A percentile compares a stretch with the other conserved stretches of the same genome.
Conservation (phyloP, 2,888 invertebrate species). For the Chrysopilus asiliformis region DNA sequence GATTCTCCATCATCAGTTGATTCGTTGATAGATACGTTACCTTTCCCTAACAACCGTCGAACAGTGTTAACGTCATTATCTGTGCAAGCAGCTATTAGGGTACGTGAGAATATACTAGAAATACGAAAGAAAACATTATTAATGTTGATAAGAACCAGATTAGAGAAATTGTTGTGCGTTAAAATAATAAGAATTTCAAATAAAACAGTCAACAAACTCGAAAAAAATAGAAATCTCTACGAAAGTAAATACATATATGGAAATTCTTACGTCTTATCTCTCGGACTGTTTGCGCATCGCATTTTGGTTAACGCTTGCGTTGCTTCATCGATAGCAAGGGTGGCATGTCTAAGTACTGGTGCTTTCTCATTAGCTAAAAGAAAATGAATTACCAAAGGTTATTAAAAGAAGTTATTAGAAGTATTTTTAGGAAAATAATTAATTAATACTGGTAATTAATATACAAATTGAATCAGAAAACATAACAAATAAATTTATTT, state of each 20-base stretch:
- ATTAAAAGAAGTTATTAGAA: too few relatives aligned
- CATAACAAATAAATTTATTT: conserved; percentile 4
- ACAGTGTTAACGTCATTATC: conserved; percentile 92
- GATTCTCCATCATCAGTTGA: conserved; percentile 97
- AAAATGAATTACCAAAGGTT: too few relatives aligned
- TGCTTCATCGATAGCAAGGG: conserved; percentile 93
- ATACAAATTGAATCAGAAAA: too few relatives aligned
- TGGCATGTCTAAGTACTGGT: conserved; percentile 35
- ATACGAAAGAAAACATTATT: background rate
- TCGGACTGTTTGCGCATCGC: conserved; percentile 73
- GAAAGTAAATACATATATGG: background rate
- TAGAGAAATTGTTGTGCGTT: too few relatives aligned
- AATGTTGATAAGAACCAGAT: too few relatives aligned
- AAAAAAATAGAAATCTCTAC: background rate
- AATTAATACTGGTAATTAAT: too few relatives aligned
- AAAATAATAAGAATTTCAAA: too few relatives aligned
- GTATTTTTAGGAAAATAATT: too few relatives aligned
- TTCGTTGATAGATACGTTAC: conserved; percentile 79
- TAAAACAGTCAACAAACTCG: too few relatives aligned
- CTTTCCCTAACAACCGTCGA: conserved; percentile 81
- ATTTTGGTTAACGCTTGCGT: conserved; percentile 92
- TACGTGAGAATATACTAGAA: conserved; percentile 42
- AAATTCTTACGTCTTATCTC: conserved; percentile 41
- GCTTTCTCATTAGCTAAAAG: conserved; percentile 32
- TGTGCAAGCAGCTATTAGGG: conserved; percentile 83